A percentile compares a stretch with the other conserved stretches of the same genome.
Evolutionary conservation across 1,140 invertebrate genomes (phyloP).

Genomic region (Papilio machaon): DNA sequence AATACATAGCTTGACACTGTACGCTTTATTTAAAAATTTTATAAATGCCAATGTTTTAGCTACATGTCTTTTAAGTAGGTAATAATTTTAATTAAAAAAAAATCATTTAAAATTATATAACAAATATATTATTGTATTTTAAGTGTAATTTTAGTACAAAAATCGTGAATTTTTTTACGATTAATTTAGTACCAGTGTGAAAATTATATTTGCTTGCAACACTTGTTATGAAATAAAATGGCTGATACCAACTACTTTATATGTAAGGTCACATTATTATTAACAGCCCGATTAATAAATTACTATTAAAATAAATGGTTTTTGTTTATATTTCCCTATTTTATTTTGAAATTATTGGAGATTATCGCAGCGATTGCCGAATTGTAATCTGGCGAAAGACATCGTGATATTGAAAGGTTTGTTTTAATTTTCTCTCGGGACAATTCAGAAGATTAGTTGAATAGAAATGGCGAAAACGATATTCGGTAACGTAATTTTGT

Average conservation of each 20-base stretch:
- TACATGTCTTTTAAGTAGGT: slow-evolving; percentile 28
- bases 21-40: slow-evolving; percentile 15
- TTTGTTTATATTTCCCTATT: slow-evolving; percentile 17
- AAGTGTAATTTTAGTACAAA: slow-evolving; percentile 60
- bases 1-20: neutral
- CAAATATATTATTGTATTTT: slow-evolving; percentile 25
- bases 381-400: too few relatives aligned
- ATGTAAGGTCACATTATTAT: slow-evolving; percentile 71
- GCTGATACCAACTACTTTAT: slow-evolving; percentile 75
- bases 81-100: slow-evolving; percentile 1
- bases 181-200: slow-evolving; percentile 66
- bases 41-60: slow-evolving; percentile 23
- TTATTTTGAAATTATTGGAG: too few relatives aligned
- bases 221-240: slow-evolving; percentile 54
- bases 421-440: too few relatives aligned
- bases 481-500: too few relatives aligned
- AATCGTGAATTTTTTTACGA: slow-evolving; percentile 56
- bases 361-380: too few relatives aligned
- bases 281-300: slow-evolving; percentile 61
- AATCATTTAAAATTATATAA: slow-evolving; percentile 32
- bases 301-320: slow-evolving; percentile 51
- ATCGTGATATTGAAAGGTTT: too few relatives aligned
- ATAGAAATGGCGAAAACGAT: too few relatives aligned
- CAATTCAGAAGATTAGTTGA: too few relatives aligned
- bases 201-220: slow-evolving; percentile 58